Conservation (phyloP, 2,888 invertebrate genomes). For the Oithona nana region DNA sequence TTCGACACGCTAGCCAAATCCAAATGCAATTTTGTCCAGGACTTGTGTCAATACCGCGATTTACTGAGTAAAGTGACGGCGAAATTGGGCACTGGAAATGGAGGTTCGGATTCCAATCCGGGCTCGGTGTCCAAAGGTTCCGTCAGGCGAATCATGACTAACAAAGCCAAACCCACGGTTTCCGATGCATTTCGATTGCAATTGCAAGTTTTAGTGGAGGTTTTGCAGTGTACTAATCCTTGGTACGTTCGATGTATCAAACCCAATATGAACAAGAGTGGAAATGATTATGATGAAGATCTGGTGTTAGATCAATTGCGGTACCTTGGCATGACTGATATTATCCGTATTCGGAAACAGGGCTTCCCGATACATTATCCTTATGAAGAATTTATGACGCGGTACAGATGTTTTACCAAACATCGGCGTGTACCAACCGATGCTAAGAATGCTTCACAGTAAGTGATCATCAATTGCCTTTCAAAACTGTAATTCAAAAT, state of each 20-base stretch:
- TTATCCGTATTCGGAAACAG: conserved; percentile 70
- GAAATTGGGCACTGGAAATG: conserved; percentile 26
- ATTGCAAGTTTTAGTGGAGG: conserved; percentile 66
- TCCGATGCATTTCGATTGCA: conserved; percentile 75
- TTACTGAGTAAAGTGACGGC: conserved; percentile 29
- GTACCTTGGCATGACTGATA: conserved; percentile 68
- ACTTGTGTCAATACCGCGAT: conserved; percentile 35
- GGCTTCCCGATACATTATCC: conserved; percentile 71
- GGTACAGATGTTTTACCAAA: conserved; percentile 50
- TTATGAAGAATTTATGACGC: conserved; percentile 49
- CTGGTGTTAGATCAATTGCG: conserved; percentile 67
- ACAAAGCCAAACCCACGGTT: conserved; percentile 71
- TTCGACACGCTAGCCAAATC: conserved; percentile 72
- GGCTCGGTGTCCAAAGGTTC: conserved; percentile 11
- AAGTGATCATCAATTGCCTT: no score
- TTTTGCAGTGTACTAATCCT: conserved; percentile 68
- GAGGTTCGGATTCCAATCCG: conserved; percentile 3
- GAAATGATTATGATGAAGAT: conserved; percentile 55
- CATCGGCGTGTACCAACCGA: conserved; percentile 29
- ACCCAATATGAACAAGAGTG: conserved; percentile 62
- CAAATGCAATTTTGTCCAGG: conserved; percentile 59
- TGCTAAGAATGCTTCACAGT: conserved; percentile 28
- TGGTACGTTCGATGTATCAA: conserved; percentile 88
- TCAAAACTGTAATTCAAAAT: no score
- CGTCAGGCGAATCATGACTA: conserved; percentile 33